These are phyloP conservation scores for Nymphalis c-album DNA, from an alignment of 2,888 invertebrate genomes.

Conservation along the genomic window DNA sequence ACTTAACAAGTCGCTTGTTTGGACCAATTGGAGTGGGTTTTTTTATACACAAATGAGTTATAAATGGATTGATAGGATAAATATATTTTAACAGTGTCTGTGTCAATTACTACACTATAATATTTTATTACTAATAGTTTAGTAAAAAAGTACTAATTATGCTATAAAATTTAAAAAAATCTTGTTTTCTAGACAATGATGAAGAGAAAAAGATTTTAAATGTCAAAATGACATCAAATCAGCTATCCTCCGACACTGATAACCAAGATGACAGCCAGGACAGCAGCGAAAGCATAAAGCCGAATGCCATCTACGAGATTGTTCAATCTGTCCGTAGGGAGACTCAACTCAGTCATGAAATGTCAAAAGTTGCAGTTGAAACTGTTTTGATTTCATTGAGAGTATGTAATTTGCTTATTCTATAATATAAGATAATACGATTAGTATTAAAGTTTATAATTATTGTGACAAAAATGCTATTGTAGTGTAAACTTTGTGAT, in stretches of 20 bases:
- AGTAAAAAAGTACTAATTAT: not conserved
- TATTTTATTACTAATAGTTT: not conserved
- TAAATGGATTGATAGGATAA: no score
- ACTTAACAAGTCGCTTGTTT: no score
- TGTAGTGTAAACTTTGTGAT: no score
- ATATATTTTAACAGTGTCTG: no score
- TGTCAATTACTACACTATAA: no score
- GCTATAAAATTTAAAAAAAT: constrained; percentile 7
- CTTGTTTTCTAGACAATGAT: constrained; percentile 49
- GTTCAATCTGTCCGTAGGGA: constrained; percentile 90
- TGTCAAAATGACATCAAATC: constrained; percentile 58
- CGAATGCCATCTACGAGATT: constrained; percentile 86
- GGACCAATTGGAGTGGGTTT: no score
- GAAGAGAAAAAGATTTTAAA: constrained; percentile 49
- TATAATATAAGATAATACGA: no score
- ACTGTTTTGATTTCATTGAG: constrained; percentile 84
- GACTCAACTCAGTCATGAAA: constrained; percentile 92
- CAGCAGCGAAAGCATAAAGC: constrained; percentile 74
- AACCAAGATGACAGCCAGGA: constrained; percentile 77
- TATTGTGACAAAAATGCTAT: no score
- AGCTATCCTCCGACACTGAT: constrained; percentile 72
- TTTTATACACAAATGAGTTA: no score
- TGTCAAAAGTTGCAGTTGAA: constrained; percentile 91
- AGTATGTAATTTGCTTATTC: constrained; percentile 45
- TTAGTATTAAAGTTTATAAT: no score